phyloP scores from a whole-genome alignment of 2,797 vertebrate species.

The Apogon talboti region DNA sequence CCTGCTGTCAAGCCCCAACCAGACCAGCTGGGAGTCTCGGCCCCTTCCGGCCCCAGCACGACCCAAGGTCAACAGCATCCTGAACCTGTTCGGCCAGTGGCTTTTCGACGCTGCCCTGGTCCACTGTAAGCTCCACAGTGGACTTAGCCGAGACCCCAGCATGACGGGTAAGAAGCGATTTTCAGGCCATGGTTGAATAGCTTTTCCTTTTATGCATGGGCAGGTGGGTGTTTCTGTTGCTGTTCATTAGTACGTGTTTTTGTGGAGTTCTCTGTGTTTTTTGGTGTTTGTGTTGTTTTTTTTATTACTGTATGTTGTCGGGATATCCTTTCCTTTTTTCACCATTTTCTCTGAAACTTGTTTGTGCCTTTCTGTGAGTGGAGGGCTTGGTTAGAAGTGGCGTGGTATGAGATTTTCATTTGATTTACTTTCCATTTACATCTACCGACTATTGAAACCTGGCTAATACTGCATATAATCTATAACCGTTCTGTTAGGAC shows the following conservation, averaged over 20 bases:
- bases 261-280: slow-evolving; percentile 60
- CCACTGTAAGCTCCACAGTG: slow-evolving; percentile 97
- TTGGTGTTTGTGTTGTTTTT: slow-evolving; percentile 53
- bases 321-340: slow-evolving; percentile 65
- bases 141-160: slow-evolving; percentile 94
- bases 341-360: slow-evolving; percentile 67
- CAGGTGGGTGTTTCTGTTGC: slow-evolving; percentile 69
- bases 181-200: not conserved
- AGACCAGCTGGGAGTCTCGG: slow-evolving; percentile 92
- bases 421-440: slow-evolving; percentile 62
- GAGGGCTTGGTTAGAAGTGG: slow-evolving; percentile 79
- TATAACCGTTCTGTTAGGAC: slow-evolving; percentile 23
- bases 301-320: slow-evolving; percentile 53
- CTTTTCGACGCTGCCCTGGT: slow-evolving; percentile 95
- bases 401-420: slow-evolving; percentile 63
- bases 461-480: slow-evolving; percentile 45
- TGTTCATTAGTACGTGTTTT: slow-evolving; percentile 61
- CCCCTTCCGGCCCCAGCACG: slow-evolving; percentile 92
- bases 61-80: slow-evolving; percentile 97
- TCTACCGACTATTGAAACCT: slow-evolving; percentile 50
- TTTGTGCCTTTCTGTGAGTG: slow-evolving; percentile 64
- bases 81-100: slow-evolving; percentile 98
- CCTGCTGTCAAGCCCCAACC: slow-evolving; percentile 93
- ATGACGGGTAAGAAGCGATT: slow-evolving; percentile 91
- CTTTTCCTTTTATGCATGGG: slow-evolving; percentile 68